Conservation (phyloP, 2,888 invertebrate species). For the Odontomyia ornata region DNA sequence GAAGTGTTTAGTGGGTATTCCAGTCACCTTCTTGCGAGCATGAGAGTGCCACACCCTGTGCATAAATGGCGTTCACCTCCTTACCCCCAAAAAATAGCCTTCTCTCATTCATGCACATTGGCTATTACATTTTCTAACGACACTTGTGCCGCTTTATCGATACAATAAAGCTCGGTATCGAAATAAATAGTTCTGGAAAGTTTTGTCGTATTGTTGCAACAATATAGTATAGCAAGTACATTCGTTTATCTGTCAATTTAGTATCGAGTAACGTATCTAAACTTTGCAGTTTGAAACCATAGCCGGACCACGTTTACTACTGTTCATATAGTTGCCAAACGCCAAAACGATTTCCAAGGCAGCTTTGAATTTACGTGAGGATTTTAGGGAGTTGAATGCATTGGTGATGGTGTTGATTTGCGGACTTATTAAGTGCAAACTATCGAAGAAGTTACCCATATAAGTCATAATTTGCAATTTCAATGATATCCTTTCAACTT, state of each 20-base stretch:
- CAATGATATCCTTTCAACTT: constrained; percentile 93
- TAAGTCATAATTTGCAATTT: too few relatives aligned
- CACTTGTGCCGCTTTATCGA: constrained; percentile 97
- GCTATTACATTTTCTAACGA: constrained; percentile 94
- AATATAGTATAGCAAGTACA: constrained; percentile 94
- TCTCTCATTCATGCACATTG: constrained; percentile 93
- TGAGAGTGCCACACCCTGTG: too few relatives aligned
- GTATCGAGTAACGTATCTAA: constrained; percentile 94
- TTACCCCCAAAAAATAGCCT: too few relatives aligned
- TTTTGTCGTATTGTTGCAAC: constrained; percentile 89
- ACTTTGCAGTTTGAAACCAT: constrained; percentile 97
- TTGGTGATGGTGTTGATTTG: constrained; percentile 96
- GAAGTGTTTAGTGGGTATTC: too few relatives aligned
- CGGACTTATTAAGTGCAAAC: constrained; percentile 91
- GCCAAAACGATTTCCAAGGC: too few relatives aligned
- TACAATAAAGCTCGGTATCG: constrained; percentile 89
- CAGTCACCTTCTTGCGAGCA: too few relatives aligned
- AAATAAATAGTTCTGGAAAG: constrained; percentile 91
- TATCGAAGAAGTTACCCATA: too few relatives aligned
- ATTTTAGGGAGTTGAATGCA: constrained; percentile 89
- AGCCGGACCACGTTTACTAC: constrained; percentile 97
- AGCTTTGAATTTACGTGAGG: too few relatives aligned
- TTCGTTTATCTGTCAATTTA: constrained; percentile 93
- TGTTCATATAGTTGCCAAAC: constrained; percentile 98
- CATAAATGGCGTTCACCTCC: too few relatives aligned